Percentiles rank a stretch among this genome's conserved stretches.
These are phyloP conservation scores for Antechinus flavipes DNA, from an alignment of 2,113 vertebrate genomes.

Conservation along the genomic window DNA sequence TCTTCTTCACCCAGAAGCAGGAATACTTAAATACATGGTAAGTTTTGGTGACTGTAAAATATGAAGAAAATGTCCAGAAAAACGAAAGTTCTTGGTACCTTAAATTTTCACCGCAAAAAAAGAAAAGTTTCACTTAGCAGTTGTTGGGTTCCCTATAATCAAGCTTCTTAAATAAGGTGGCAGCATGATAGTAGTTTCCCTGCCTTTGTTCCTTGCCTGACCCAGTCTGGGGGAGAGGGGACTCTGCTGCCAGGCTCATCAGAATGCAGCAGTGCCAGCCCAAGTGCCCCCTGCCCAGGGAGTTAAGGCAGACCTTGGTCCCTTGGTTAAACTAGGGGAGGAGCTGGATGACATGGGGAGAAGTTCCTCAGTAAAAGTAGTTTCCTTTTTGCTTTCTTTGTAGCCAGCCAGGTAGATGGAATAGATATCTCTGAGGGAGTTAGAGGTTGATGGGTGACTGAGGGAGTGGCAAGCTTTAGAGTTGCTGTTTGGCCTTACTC, in stretches of 20 bases:
- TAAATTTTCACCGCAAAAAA: neutral
- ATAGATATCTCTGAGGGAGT: neutral
- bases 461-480: too few species aligned
- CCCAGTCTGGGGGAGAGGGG: too few species aligned
- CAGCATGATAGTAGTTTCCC: neutral
- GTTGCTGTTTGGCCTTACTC: neutral
- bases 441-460: neutral
- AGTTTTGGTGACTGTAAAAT: constrained; percentile 61
- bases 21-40: constrained; percentile 87
- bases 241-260: neutral
- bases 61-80: constrained; percentile 17
- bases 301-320: too few species aligned
- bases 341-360: too few species aligned
- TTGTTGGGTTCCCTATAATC: neutral
- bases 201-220: neutral
- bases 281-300: too few species aligned
- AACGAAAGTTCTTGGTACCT: neutral
- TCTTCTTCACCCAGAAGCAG: constrained; percentile 86
- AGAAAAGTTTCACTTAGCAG: neutral
- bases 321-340: neutral
- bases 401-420: neutral
- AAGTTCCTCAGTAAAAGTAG: neutral
- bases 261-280: neutral
- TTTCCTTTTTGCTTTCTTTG: neutral
- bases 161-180: neutral